These are phyloP conservation scores for Scolopax bukidnonensis DNA, from an alignment of 2,797 vertebrate genomes.

Conservation along the genomic window DNA sequence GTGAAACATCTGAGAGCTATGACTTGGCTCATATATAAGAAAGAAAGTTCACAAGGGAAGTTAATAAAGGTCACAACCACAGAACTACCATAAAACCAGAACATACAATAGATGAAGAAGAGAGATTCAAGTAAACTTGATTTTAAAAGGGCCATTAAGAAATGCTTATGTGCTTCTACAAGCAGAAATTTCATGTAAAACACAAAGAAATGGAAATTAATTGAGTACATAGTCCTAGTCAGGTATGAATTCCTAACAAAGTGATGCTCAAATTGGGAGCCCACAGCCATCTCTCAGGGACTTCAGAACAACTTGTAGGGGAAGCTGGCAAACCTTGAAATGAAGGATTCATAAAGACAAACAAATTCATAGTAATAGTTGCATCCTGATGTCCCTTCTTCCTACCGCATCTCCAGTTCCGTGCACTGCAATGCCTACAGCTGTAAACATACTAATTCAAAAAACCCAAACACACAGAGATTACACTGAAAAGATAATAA, in stretches of 20 bases:
- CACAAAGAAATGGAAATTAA: neutral
- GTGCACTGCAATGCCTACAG: neutral
- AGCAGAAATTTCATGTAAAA: neutral
- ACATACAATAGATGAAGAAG: neutral
- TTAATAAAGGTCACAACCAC: conserved; percentile 55
- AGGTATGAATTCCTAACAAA: neutral
- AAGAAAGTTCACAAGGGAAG: conserved; percentile 31
- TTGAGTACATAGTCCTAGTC: neutral
- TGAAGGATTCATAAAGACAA: neutral
- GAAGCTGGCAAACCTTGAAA: neutral
- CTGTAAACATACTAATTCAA: neutral
- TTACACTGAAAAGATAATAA: neutral
- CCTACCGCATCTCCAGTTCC: neutral
- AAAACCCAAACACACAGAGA: neutral
- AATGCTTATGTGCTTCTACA: neutral
- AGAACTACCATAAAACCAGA: conserved; percentile 29
- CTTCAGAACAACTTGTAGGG: neutral
- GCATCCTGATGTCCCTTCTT: neutral
- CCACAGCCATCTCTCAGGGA: neutral
- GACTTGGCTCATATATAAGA: neutral
- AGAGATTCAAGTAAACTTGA: neutral
- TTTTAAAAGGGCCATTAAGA: neutral
- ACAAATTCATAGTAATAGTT: neutral
- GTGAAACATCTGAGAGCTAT: conserved; percentile 53
- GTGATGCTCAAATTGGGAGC: neutral